Percentiles rank a stretch among this genome's conserved stretches.
phyloP scores from a whole-genome alignment of 2,113 vertebrate genomes.

The Hydrochoerus hydrochaeris region DNA sequence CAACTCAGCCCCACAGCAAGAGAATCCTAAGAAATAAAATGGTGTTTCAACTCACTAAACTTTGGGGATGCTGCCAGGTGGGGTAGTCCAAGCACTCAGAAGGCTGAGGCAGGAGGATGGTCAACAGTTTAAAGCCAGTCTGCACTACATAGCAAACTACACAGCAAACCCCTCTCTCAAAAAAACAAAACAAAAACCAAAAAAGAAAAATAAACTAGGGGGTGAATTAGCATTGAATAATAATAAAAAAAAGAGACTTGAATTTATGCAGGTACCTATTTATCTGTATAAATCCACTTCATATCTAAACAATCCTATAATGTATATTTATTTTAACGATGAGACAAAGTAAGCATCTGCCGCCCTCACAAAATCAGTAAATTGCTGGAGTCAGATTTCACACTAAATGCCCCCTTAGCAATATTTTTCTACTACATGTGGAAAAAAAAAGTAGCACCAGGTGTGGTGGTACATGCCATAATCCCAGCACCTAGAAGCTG shows the following conservation, averaged over 20 bases:
- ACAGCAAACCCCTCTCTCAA: not conserved
- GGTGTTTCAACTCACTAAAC: slow-evolving; percentile 1
- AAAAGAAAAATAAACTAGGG: not conserved
- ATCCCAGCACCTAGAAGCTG: not conserved
- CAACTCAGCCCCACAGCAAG: not conserved
- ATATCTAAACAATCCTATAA: not conserved
- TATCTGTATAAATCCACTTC: not conserved
- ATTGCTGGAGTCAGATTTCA: not conserved
- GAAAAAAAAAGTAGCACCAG: not conserved
- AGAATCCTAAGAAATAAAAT: not conserved
- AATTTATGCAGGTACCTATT: not conserved
- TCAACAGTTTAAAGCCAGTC: not conserved
- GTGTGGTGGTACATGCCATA: not conserved
- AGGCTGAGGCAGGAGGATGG: not conserved
- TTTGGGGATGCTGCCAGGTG: not conserved
- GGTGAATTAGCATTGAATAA: not conserved
- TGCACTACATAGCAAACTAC: not conserved
- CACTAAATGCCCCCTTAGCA: not conserved
- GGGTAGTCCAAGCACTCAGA: not conserved
- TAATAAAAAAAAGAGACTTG: not conserved
- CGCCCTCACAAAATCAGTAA: not conserved
- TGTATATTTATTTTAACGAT: not conserved
- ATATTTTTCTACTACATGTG: not conserved
- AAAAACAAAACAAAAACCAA: not conserved
- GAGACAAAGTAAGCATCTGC: not conserved